Conservation (phyloP, 2,113 vertebrate species). For the Lophochroa leadbeateri region DNA sequence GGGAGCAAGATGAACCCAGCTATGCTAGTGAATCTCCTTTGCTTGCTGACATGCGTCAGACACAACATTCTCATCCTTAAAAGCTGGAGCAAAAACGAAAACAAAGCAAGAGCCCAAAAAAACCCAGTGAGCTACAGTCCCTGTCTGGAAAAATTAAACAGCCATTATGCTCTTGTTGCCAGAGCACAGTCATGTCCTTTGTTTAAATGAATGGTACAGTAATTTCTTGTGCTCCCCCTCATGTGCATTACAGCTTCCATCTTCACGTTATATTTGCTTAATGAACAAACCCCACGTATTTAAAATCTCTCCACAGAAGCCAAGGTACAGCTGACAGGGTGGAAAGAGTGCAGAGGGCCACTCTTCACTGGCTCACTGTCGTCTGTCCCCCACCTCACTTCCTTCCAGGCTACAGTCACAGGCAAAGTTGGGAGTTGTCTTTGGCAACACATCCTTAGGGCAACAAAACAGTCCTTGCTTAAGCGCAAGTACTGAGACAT, state of each 20-base stretch:
- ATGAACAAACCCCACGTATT: background rate
- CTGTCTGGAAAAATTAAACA: slow-evolving; percentile 26
- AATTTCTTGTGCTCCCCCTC: background rate
- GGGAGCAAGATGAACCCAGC: slow-evolving; percentile 18
- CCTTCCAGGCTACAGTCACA: background rate
- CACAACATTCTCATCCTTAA: slow-evolving; percentile 44
- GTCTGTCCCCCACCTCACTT: background rate
- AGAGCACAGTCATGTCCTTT: background rate
- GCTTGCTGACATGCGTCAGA: slow-evolving; percentile 43
- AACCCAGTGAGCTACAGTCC: background rate
- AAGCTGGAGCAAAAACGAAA: slow-evolving; percentile 47
- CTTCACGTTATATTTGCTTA: background rate
- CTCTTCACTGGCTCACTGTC: background rate
- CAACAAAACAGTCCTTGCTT: background rate
- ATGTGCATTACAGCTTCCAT: background rate
- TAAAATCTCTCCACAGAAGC: background rate
- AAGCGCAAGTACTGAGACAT: background rate
- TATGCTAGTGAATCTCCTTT: background rate
- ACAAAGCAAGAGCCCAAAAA: background rate
- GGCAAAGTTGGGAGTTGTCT: background rate
- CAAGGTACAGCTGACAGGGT: background rate
- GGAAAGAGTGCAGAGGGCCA: accelerated
- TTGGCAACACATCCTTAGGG: background rate
- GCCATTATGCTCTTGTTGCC: background rate
- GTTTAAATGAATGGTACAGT: background rate